Percentiles rank a stretch among this genome's conserved stretches.
phyloP scores from a whole-genome alignment of 2,888 invertebrate genomes.

The Pedicia rivosa region DNA sequence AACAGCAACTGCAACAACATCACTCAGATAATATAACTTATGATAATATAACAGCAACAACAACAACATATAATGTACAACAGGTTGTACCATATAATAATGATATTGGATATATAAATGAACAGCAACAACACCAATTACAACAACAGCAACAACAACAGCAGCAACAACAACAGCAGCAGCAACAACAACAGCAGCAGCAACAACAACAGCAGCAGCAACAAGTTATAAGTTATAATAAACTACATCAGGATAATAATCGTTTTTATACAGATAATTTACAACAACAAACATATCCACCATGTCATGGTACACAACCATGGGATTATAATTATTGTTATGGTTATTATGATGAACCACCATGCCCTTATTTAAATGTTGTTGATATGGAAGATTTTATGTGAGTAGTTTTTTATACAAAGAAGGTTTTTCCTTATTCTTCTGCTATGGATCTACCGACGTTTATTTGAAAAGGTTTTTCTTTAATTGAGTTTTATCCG shows the following conservation, averaged over 20 bases:
- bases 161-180: neutral
- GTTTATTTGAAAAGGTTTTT: neutral
- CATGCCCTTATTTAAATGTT: conserved; percentile 48
- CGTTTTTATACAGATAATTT: conserved; percentile 1
- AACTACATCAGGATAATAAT: conserved; percentile 4
- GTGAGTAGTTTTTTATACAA: conserved; percentile 35
- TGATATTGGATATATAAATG: neutral
- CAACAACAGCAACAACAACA: too few relatives aligned
- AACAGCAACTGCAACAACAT: too few relatives aligned
- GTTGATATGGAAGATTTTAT: conserved; percentile 61
- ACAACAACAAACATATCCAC: conserved; percentile 18
- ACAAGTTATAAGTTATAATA: conserved; percentile 7
- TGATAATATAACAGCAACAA: too few relatives aligned
- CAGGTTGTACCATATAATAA: too few relatives aligned
- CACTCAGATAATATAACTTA: too few relatives aligned
- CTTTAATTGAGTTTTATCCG: too few relatives aligned
- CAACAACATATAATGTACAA: too few relatives aligned
- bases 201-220: conserved; percentile 11
- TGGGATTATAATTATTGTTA: conserved; percentile 52
- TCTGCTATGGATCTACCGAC: neutral
- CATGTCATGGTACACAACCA: conserved; percentile 34
- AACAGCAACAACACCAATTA: neutral
- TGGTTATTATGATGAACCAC: conserved; percentile 39
- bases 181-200: neutral
- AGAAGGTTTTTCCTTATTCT: too few relatives aligned